phyloP scores from a whole-genome alignment of 1,140 invertebrate species.

The Halictus rubicundus region DNA sequence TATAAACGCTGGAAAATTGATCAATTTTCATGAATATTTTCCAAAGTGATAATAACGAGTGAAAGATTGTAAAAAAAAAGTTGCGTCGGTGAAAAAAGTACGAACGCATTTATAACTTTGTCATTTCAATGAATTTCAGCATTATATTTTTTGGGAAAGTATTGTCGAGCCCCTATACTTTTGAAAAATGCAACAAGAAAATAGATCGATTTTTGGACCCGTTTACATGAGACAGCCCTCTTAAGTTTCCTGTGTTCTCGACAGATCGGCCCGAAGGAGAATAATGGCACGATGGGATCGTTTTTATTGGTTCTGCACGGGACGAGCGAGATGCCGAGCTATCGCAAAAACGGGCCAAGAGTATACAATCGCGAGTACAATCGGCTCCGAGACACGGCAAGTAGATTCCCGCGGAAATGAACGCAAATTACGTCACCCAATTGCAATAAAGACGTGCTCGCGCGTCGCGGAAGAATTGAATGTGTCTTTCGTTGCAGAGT shows the following conservation, averaged over 20 bases:
- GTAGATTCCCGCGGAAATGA: neutral
- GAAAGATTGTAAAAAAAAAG: too few relatives aligned
- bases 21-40: too few relatives aligned
- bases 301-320: conserved; percentile 86
- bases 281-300: conserved; percentile 82
- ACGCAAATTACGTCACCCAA: neutral
- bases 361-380: conserved; percentile 82
- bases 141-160: too few relatives aligned
- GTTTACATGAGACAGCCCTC: too few relatives aligned
- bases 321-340: conserved; percentile 83
- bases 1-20: too few relatives aligned
- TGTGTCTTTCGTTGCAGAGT: conserved; percentile 1
- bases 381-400: conserved; percentile 71
- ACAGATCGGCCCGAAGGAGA: conserved; percentile 78
- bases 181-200: too few relatives aligned
- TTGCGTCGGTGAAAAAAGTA: too few relatives aligned
- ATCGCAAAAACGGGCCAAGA: conserved; percentile 82
- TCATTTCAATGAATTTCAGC: too few relatives aligned
- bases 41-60: too few relatives aligned
- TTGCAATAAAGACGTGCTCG: neutral
- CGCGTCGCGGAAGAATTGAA: neutral
- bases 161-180: too few relatives aligned
- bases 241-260: conserved; percentile 36
- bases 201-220: too few relatives aligned
- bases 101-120: too few relatives aligned